A percentile compares a stretch with the other conserved stretches of the same genome.
Conservation (phyloP, 35 echinoderm and acorn worm species). For the Strongylocentrotus purpuratus region DNA sequence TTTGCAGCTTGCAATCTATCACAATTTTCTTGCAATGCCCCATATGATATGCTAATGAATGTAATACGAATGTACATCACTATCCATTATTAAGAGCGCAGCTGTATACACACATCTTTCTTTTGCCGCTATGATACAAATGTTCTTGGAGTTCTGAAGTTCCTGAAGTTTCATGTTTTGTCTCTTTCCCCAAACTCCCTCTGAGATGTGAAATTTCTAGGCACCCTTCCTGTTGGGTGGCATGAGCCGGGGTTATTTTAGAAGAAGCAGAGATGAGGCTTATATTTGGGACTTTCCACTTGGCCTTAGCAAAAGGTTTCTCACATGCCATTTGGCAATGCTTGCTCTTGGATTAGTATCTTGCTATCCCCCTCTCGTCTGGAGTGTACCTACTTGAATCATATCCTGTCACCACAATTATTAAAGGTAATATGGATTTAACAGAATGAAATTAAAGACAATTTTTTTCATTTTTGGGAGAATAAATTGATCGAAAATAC, state of each 20-base stretch:
- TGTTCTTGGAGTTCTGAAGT: not conserved
- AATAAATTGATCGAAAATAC: not conserved
- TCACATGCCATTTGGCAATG: constrained; percentile 16
- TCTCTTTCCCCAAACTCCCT: not conserved
- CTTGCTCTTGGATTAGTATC: not conserved
- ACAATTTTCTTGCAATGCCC: no score
- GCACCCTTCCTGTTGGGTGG: not conserved
- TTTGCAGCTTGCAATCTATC: no score
- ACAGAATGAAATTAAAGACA: not conserved
- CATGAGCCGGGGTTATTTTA: not conserved
- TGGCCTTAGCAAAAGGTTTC: not conserved
- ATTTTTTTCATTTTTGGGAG: not conserved
- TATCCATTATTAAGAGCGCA: not conserved
- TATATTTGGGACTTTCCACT: constrained; percentile 28
- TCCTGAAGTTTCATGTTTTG: not conserved
- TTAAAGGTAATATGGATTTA: not conserved
- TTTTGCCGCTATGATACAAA: not conserved
- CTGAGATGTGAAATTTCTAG: not conserved
- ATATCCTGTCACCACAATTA: constrained; percentile 23
- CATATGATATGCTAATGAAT: not conserved
- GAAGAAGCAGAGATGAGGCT: not conserved
- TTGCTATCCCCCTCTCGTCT: not conserved
- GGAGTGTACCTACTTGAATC: constrained; percentile 33
- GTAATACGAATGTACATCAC: not conserved
- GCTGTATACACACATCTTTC: not conserved